Percentiles rank a stretch among this genome's conserved stretches.
Evolutionary conservation across 1,140 invertebrate species (phyloP).

Genomic region (Bombus balteatus): DNA sequence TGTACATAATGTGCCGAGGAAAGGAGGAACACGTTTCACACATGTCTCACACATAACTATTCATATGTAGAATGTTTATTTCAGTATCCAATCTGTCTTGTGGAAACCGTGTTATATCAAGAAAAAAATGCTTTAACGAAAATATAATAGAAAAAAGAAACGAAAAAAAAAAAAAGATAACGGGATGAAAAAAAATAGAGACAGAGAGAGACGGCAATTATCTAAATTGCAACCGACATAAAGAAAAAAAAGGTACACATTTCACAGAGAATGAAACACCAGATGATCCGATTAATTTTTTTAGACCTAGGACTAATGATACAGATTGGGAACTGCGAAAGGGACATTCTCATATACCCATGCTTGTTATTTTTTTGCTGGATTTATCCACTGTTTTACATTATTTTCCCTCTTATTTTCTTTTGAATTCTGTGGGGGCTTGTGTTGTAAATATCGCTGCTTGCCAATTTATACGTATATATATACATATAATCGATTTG

Average conservation of each 20-base stretch:
- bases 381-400: slow-evolving; percentile 74
- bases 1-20: slow-evolving; percentile 76
- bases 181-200: slow-evolving; percentile 26
- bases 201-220: slow-evolving; percentile 41
- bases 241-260: slow-evolving; percentile 55
- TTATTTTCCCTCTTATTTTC: slow-evolving; percentile 71
- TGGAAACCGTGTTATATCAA: slow-evolving; percentile 52
- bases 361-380: slow-evolving; percentile 80
- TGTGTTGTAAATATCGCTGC: slow-evolving; percentile 86
- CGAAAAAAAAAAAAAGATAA: neutral
- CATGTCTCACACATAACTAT: slow-evolving; percentile 77
- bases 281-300: slow-evolving; percentile 27
- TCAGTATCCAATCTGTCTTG: slow-evolving; percentile 86
- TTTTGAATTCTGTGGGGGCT: slow-evolving; percentile 80
- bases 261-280: slow-evolving; percentile 52
- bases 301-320: slow-evolving; percentile 73
- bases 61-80: slow-evolving; percentile 85
- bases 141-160: neutral
- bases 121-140: slow-evolving; percentile 33
- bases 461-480: slow-evolving; percentile 72
- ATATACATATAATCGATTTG: slow-evolving; percentile 43
- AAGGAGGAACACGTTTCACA: slow-evolving; percentile 72
- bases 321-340: slow-evolving; percentile 86
- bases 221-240: slow-evolving; percentile 49
- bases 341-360: slow-evolving; percentile 86